Base-by-base conservation (phyloP, 2,888 invertebrate species). In the Dioctria linearis region DNA sequence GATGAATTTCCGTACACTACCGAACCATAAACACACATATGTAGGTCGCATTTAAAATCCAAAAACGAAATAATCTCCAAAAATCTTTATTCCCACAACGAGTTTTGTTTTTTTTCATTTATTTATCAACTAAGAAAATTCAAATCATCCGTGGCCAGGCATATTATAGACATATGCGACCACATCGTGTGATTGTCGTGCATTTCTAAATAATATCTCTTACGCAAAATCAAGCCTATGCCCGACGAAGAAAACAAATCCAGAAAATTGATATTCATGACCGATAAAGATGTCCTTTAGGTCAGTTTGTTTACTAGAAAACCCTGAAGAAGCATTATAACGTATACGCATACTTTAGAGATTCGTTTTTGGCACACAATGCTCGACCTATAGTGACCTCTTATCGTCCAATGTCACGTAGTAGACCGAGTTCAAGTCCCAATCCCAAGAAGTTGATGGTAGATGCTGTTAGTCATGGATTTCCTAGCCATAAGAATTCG, bases 151-250 rank as follows among this genome's bases (percentile, higher is more conserved):
- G 46, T 46, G 46, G 46, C 8, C 8, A 46, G 8, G 46, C 46
- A 54, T 11, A 54, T 11, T 54, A 25, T 2, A 25, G 2, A 25
- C 25, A 25, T 1, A 25, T 25, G 25, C 25, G 25, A 25, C 25
- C 25, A 25, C 25, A 25, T 25, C 25, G 25, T 25, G 25, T 25
- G 11, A 54, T 8, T 54, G 54, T 8, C n/a, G 11, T 54, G 11
- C 11, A n/a, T 11, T 11, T 54, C n/a, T 3, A 6, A 8, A 54
- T 4, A n/a, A 8, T 11, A 54, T 54, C 59, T 73, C 57, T 13
- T 57, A 73, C 73, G 57, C 73, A 59, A 46, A 66, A 73, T 39
- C 73, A 59, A 57, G 57, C 94, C 73, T 46, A 25, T 2, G 2
- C 0, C 25, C 25, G 25, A 43, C 61, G 25, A 80, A 49, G 67